A percentile compares a stretch with the other conserved stretches of the same genome.
Conservation (phyloP, 2,113 vertebrate species). For the Murina feae region DNA sequence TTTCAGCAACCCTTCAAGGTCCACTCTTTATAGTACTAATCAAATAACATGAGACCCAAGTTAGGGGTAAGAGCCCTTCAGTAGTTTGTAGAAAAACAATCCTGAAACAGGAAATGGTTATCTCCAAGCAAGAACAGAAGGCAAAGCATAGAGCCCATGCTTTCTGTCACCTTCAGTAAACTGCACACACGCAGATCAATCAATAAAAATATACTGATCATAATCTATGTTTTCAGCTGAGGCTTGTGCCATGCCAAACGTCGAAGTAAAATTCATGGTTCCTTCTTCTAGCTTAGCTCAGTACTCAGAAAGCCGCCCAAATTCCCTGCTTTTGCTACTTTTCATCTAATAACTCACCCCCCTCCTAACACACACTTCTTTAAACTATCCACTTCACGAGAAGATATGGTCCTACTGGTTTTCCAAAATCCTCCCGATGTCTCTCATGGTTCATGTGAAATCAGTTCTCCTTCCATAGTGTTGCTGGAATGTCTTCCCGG, state of each 20-base stretch:
- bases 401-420: neutral
- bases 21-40: neutral
- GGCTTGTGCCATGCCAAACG: neutral
- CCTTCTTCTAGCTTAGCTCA: neutral
- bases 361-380: neutral
- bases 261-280: neutral
- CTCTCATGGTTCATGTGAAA: neutral
- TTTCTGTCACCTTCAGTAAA: neutral
- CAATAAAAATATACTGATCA: neutral
- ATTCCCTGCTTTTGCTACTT: neutral
- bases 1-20: neutral
- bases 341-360: neutral
- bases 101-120: neutral
- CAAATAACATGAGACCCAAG: neutral
- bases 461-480: neutral
- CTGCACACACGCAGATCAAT: neutral
- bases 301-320: rapidly evolving
- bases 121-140: neutral
- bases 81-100: neutral
- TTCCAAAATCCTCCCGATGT: neutral
- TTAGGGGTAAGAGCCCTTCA: no score
- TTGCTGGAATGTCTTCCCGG: neutral
- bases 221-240: neutral
- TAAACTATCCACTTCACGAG: neutral
- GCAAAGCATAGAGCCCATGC: neutral